Conservation (phyloP, 2,888 invertebrate species). For the Drosophila atroscutellata region DNA sequence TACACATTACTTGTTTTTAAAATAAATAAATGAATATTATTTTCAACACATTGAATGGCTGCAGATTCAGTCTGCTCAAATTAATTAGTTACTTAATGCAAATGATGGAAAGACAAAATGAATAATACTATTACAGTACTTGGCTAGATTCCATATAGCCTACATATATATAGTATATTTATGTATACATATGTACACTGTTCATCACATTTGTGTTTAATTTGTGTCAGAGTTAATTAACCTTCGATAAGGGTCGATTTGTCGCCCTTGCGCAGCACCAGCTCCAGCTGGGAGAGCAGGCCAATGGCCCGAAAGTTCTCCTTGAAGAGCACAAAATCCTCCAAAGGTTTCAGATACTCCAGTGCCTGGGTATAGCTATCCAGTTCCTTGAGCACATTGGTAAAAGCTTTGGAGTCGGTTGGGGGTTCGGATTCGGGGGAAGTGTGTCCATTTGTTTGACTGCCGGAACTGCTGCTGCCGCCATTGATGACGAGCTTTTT, state of each 20-base stretch:
- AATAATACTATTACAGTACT: slow-evolving; percentile 67
- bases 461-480: slow-evolving; percentile 35
- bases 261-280: slow-evolving; percentile 78
- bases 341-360: slow-evolving; percentile 81
- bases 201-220: slow-evolving; percentile 73
- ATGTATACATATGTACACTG: slow-evolving; percentile 53
- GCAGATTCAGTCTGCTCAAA: slow-evolving; percentile 8
- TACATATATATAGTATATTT: neutral
- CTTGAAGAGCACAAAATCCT: slow-evolving; percentile 82
- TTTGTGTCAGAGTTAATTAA: slow-evolving; percentile 22
- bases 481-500: slow-evolving; percentile 42
- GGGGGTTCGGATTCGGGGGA: slow-evolving; percentile 51
- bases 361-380: slow-evolving; percentile 80
- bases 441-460: slow-evolving; percentile 62
- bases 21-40: slow-evolving; percentile 64
- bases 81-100: slow-evolving; percentile 26
- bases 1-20: neutral
- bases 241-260: slow-evolving; percentile 70
- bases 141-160: slow-evolving; percentile 37
- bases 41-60: slow-evolving; percentile 46
- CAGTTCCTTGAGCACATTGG: slow-evolving; percentile 64
- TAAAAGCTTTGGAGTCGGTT: slow-evolving; percentile 22
- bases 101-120: slow-evolving; percentile 43
- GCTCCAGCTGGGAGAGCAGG: slow-evolving; percentile 81
- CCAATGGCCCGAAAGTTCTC: slow-evolving; percentile 84